Base-by-base conservation (phyloP, 2,113 vertebrate species). In the Rhipidura dahli region DNA sequence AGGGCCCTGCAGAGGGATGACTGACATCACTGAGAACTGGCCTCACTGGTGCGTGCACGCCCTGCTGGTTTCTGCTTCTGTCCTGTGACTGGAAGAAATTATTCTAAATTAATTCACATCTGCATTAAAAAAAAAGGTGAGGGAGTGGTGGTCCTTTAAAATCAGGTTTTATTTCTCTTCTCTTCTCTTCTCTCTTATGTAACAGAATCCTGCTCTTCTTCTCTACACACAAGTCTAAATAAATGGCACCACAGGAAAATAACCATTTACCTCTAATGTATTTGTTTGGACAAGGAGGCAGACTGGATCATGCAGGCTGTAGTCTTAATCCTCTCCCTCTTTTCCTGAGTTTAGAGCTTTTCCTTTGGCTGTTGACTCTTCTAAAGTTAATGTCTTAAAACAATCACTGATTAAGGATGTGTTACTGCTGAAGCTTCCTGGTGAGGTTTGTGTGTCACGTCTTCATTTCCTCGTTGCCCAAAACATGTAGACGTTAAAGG, bases 161-260 rank as follows among this genome's bases (percentile, higher is more conserved):
- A 73, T 63, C 71, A 47, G 35, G 51, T 47, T 97, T 97, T 94
- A 93, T 96, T 96, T 73, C 33, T 81, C 69, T 53, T 79, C 60
- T 81, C 69, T 53, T 79, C 60, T 68, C 40, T 71, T 35, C 15
- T 87, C 21, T 76, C 27, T 59, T 0, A 1, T n/a, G 40, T 24
- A 66, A 26, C 23, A 86, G 27, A 70, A 81, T 65, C 53, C 35
- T 61, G 50, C 47, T 61, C 27, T 4, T 73, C 77, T 80, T 65
- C 39, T 88, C 40, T 65, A 54, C 83, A 88, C 54, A 39, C 63
- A 73, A 31, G 28, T 65, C 18, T 42, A 85, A 72, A 57, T 50
- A 54, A 92, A 86, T 37, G 50, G 51, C 90, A 92, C 50, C 56
- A 66, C 51, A 66, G 69, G 56, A 83, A 54, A 40, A 78, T 22